Evolutionary conservation across 37 sponge, comb jelly and placozoan genomes (phyloP).

Genomic region (Cliona cf. orientalis): DNA sequence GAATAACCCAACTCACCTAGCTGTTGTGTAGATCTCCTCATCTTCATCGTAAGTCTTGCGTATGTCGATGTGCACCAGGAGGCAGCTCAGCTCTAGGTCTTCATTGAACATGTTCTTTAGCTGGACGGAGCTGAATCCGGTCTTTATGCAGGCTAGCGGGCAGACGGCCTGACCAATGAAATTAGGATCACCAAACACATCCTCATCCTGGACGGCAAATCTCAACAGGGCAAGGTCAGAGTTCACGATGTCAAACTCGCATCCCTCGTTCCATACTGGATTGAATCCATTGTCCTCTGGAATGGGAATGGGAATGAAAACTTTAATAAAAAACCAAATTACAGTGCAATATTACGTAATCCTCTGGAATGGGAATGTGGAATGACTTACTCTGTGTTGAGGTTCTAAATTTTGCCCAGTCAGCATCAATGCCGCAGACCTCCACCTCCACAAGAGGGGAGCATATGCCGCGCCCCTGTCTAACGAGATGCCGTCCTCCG

Average conservation of each 20-base stretch:
- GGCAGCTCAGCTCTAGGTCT: constrained; percentile 89
- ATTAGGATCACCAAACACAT: constrained; percentile 97
- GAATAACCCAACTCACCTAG: constrained; percentile 34
- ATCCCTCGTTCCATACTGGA: constrained; percentile 89
- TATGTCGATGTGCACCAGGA: constrained; percentile 85
- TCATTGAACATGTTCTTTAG: constrained; percentile 86
- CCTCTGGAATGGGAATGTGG: constrained; percentile 53
- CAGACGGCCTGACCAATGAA: constrained; percentile 92
- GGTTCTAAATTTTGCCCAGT: constrained; percentile 80
- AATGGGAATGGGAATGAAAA: constrained; percentile 6
- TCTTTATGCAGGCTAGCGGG: constrained; percentile 76
- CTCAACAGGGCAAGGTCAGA: constrained; percentile 92
- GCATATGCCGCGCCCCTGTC: constrained; percentile 80
- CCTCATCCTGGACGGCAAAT: constrained; percentile 90
- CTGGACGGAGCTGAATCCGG: constrained; percentile 92
- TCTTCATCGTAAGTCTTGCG: constrained; percentile 56
- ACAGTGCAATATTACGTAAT: no score
- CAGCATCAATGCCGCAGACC: constrained; percentile 77
- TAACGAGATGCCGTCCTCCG: constrained; percentile 86
- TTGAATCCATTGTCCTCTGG: constrained; percentile 94
- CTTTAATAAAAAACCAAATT: not conserved
- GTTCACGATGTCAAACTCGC: constrained; percentile 85
- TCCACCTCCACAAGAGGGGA: constrained; percentile 92
- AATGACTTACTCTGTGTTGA: constrained; percentile 67
- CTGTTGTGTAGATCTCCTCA: constrained; percentile 55